These are phyloP conservation scores for Oceanodroma leucorhoa DNA, from an alignment of 2,797 vertebrate species.

Conservation along the genomic window DNA sequence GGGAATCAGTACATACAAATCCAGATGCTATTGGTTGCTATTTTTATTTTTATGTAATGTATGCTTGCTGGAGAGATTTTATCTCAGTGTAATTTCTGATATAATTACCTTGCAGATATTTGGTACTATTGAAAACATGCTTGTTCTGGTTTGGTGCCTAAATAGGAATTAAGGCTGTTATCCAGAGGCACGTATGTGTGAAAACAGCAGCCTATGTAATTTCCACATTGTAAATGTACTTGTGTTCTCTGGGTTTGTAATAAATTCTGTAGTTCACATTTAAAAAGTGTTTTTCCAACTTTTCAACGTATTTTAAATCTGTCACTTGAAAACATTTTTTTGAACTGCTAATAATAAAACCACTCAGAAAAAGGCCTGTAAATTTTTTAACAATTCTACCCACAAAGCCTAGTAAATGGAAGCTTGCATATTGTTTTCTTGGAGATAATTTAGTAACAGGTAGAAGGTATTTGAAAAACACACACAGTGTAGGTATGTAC, in stretches of 20 bases:
- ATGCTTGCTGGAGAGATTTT: neutral
- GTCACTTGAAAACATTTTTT: neutral
- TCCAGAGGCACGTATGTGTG: neutral
- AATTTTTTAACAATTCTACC: neutral
- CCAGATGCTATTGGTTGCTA: neutral
- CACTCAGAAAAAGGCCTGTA: neutral
- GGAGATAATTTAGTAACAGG: neutral
- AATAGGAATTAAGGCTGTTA: neutral
- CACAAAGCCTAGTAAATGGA: neutral
- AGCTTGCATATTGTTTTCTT: neutral
- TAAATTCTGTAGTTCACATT: neutral
- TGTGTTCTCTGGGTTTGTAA: slow-evolving; percentile 11
- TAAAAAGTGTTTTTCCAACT: neutral
- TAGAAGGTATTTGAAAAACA: neutral
- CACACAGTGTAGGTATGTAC: neutral
- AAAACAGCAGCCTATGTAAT: slow-evolving; percentile 6
- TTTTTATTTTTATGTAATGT: neutral
- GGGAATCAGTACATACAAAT: neutral
- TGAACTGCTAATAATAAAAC: neutral
- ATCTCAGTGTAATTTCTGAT: neutral
- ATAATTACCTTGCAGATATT: neutral
- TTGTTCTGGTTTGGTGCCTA: neutral
- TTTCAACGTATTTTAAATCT: neutral
- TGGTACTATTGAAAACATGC: neutral
- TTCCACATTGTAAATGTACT: slow-evolving; percentile 30